These are phyloP conservation scores for Proales similis DNA, from an alignment of 1,140 invertebrate species.

Conservation along the genomic window DNA sequence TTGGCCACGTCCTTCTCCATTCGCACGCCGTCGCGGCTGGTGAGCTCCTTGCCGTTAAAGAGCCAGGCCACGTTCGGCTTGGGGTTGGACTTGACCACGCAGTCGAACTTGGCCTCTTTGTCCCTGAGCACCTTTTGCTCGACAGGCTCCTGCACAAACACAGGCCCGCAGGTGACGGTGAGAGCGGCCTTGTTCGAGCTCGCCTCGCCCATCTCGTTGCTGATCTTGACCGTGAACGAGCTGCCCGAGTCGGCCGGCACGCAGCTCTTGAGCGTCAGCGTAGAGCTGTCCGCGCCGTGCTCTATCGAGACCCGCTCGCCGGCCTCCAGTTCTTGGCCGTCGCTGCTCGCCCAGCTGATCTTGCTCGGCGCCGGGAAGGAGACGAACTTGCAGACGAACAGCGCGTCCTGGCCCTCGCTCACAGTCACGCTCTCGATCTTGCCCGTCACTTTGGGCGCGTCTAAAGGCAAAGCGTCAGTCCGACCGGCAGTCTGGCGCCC, in stretches of 20 bases:
- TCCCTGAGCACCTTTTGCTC: constrained; percentile 10
- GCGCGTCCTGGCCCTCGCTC: constrained; percentile 8
- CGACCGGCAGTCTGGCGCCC: background rate
- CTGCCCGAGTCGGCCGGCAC: background rate
- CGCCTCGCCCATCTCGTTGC: constrained; percentile 7
- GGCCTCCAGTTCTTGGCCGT: constrained; percentile 1
- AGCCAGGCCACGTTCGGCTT: constrained; percentile 75
- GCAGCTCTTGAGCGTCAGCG: background rate
- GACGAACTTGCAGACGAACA: constrained; percentile 11
- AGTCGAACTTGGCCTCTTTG: constrained; percentile 35
- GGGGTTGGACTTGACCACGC: constrained; percentile 57
- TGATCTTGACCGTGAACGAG: constrained; percentile 1
- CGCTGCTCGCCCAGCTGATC: constrained; percentile 13
- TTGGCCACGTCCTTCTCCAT: background rate
- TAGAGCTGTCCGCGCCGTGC: background rate
- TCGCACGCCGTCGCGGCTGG: background rate
- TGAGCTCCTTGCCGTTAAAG: constrained; percentile 42
- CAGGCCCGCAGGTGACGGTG: background rate
- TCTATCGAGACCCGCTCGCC: background rate
- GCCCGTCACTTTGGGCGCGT: background rate
- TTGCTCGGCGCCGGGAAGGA: background rate
- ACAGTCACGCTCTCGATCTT: background rate
- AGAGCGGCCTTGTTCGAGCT: constrained; percentile 3
- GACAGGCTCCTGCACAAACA: background rate
- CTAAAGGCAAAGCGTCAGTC: background rate